Percentiles rank a stretch among this genome's conserved stretches.
These are phyloP conservation scores for Myripristis murdjan DNA, from an alignment of 2,797 vertebrate genomes.

Conservation along the genomic window DNA sequence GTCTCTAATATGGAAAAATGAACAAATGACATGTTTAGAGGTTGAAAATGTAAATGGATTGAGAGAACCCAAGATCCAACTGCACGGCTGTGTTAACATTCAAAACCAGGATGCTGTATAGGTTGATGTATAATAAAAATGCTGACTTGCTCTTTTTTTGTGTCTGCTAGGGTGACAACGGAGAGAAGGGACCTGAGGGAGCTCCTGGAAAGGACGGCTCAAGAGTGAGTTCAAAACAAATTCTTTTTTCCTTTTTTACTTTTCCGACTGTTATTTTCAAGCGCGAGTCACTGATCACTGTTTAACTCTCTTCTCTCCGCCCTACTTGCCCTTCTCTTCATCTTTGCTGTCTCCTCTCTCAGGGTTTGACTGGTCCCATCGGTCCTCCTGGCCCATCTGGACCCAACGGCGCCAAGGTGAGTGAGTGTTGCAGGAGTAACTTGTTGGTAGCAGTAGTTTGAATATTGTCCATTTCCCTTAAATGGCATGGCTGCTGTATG, in stretches of 20 bases:
- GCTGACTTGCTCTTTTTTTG: slow-evolving; percentile 20
- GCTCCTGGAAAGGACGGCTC: slow-evolving; percentile 94
- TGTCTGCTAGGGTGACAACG: slow-evolving; percentile 90
- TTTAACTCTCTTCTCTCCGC: slow-evolving; percentile 2
- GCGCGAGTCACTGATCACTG: neutral
- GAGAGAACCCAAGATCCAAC: neutral
- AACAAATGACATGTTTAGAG: neutral
- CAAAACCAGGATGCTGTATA: no score
- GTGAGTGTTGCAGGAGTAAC: slow-evolving; percentile 1
- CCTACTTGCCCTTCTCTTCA: neutral
- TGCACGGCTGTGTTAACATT: neutral
- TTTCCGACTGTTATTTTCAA: neutral
- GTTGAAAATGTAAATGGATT: no score
- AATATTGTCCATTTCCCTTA: no score
- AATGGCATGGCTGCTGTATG: no score
- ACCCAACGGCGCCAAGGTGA: slow-evolving; percentile 96
- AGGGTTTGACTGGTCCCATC: slow-evolving; percentile 98
- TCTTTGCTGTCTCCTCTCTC: slow-evolving; percentile 10
- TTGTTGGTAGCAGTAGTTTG: no score
- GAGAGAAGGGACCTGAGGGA: slow-evolving; percentile 95
- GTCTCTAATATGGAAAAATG: neutral
- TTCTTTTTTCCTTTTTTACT: neutral
- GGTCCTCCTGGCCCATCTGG: slow-evolving; percentile 95
- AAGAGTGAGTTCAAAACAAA: slow-evolving; percentile 88
- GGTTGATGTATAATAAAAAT: slow-evolving; percentile 8